phyloP scores from a whole-genome alignment of 1,140 invertebrate species.

The Rhopalosiphum padi region DNA sequence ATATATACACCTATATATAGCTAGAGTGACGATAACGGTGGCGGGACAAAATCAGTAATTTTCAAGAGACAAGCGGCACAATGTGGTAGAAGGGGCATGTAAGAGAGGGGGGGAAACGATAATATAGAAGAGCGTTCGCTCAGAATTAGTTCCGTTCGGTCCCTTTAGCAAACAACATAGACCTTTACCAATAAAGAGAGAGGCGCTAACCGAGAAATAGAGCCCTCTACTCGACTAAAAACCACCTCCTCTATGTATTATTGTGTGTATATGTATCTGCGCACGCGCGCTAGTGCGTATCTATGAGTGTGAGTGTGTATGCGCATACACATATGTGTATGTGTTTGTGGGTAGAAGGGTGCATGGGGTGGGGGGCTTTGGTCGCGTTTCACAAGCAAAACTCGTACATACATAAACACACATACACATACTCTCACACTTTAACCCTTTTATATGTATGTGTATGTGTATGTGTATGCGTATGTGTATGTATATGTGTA shows the following conservation, averaged over 20 bases:
- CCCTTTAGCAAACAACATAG: conserved; percentile 49
- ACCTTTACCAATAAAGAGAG: conserved; percentile 48
- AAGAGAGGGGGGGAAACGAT: not conserved
- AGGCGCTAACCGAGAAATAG: conserved; percentile 52
- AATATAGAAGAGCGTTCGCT: conserved; percentile 18
- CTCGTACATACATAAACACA: not conserved
- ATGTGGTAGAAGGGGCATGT: not conserved
- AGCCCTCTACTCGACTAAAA: conserved; percentile 22
- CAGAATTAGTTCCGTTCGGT: conserved; percentile 49
- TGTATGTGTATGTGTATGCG: not conserved
- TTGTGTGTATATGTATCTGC: not conserved
- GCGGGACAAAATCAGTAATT: conserved; percentile 21
- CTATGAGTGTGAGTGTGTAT: not conserved
- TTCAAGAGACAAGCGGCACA: conserved; percentile 21
- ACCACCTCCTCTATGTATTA: not conserved
- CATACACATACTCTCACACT: not conserved
- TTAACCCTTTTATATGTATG: not conserved
- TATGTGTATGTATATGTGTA: not conserved
- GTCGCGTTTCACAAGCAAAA: conserved; percentile 8
- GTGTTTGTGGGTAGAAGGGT: not conserved
- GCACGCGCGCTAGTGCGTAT: not conserved
- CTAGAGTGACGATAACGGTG: not conserved
- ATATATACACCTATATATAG: not conserved
- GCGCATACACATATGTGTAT: not conserved
- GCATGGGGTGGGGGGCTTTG: not conserved